Evolutionary conservation across 1,140 invertebrate genomes (phyloP), one percentile per base, ranked within the genome.

Genomic region (Drosophila murphyi): DNA sequence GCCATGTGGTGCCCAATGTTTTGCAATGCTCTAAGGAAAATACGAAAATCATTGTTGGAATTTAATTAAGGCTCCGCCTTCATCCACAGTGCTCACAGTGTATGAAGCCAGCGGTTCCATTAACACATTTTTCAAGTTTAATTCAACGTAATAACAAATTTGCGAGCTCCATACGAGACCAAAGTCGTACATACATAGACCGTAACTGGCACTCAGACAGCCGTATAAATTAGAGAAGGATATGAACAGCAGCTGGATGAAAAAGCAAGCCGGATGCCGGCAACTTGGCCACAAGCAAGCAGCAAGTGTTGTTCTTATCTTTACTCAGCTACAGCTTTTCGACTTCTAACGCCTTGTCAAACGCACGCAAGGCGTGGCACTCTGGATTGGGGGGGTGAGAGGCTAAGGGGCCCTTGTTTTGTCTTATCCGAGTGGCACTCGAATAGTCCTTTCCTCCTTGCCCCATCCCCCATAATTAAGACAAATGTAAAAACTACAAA

Each of bases 51-150:
- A 80, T 88, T 87, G 67, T 67, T 70, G 83, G 83, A 87, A 87
- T 87, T 87, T 88, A 87, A 83, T 87, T 87, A 87, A 82, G 76
- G 48, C 68, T 57, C 3, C 2, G 5, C 32, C 4, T 3, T 20
- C 39, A 3, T 4, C 7, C 52, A 48, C 67, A 60, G 48, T 59
- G 47, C 61, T 35, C n/a, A 47, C 31, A 52, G 60, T 54, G 50
- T 50, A 67, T 37, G 20, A 50, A 57, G 65, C 60, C 47, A 78
- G 50, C 65, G 61, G 68, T 65, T 63, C 76, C 85, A 80, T 87
- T 87, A 87, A 83, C 83, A 82, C 80, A 88, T 89, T 87, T 87
- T 83, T 88, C 85, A 82, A 87, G 83, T 88, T 88, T 83, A 88
- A 87, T 87, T 88, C 85, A 83, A 87, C 77, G 79, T 78, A 74